Evolutionary conservation across 2,888 invertebrate genomes (phyloP), one percentile per base, ranked within the genome.

Genomic region (Diplazon laetatorius): DNA sequence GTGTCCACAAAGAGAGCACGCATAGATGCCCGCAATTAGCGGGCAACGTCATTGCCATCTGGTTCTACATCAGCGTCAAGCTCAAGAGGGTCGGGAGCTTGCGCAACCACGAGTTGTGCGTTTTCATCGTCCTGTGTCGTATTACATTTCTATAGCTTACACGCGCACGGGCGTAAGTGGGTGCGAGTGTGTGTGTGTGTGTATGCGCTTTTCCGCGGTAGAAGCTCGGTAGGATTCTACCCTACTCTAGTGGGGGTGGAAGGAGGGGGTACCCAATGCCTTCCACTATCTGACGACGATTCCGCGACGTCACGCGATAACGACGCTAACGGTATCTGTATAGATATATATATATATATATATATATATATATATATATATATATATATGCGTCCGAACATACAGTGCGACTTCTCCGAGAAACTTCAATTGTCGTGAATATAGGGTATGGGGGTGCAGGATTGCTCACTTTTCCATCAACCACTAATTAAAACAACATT

Each of bases 31-130:
- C 68, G 73, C 74, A 80, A 81, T 81, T 78, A 80, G 74, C 76
- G 68, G 76, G 55, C 37, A 71, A 68, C 73, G 81, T 81, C 81
- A 79, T 68, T 68, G 39, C 73, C 81, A 81, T 79, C 79, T 81
- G 76, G 74, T 62, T 63, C 66, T 71, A 71, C 68, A 75, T 74
- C 71, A 68, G 20, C 9, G 42, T 63, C 63, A 25, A 44, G 72
- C 55, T 48, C 14, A 16, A 39, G 42, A 50, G 60, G 50, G 39
- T 25, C 48, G 14, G 12, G 20, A n/a, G 50, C 14, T 44, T 60
- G 25, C 14, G 22, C 22, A 25, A 30, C 3, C 46, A 12, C 12
- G 65, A n/a, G 44, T 25, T 22, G 60, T 18, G 44, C 20, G 37
- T 37, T n/a, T 16, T 16, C 30, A 30, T 30, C 30, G 30, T 6